These are phyloP conservation scores for Heterotilapia buettikoferi DNA, from an alignment of 2,113 vertebrate genomes.

Conservation along the genomic window DNA sequence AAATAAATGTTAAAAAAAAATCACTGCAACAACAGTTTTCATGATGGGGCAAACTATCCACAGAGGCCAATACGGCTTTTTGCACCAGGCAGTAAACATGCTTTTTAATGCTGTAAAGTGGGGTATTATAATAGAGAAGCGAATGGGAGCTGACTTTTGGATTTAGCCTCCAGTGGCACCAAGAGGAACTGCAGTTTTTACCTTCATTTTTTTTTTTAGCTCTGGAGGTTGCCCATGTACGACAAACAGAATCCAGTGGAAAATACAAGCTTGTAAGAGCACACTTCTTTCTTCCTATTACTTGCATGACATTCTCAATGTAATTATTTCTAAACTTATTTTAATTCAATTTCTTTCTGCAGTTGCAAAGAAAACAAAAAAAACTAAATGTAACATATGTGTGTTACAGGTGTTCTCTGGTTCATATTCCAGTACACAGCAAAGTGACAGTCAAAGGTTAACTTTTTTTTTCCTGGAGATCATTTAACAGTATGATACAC, in stretches of 20 bases:
- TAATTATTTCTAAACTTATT: not conserved
- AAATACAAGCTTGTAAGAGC: not conserved
- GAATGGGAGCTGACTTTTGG: not conserved
- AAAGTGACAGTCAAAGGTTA: not conserved
- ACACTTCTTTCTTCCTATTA: not conserved
- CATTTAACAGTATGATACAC: not conserved
- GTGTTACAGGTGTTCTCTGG: not conserved
- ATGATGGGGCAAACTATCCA: not conserved
- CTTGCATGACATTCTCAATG: not conserved
- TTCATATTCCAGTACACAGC: not conserved
- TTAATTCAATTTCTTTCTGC: not conserved
- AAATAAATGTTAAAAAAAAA: rapidly evolving
- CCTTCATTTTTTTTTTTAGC: not conserved
- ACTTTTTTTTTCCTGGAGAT: not conserved
- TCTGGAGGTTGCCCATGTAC: not conserved
- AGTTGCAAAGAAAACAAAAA: not conserved
- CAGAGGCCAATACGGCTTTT: not conserved
- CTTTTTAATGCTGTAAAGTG: not conserved
- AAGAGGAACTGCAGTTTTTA: not conserved
- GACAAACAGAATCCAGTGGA: not conserved
- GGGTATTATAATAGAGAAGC: not conserved
- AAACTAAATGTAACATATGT: not conserved
- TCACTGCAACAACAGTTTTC: not conserved
- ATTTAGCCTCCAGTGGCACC: not conserved
- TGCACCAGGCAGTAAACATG: not conserved